phyloP scores from a whole-genome alignment of 2,113 vertebrate genomes.

The Suricata suricatta region DNA sequence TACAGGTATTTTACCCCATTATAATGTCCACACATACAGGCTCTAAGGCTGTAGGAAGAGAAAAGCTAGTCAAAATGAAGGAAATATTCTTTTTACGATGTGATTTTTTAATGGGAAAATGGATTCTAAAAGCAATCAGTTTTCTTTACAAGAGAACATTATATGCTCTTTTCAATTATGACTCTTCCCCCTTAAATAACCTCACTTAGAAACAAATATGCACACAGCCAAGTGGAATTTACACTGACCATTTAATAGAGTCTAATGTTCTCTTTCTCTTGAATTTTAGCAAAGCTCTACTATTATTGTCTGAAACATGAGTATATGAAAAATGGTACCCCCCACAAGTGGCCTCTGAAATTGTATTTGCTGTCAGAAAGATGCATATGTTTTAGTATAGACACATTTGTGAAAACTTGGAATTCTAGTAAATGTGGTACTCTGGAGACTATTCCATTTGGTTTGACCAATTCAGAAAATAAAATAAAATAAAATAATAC shows the following conservation, averaged over 20 bases:
- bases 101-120: slow-evolving; percentile 23
- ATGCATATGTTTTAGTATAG: background rate
- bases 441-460: slow-evolving; percentile 1
- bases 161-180: slow-evolving; percentile 14
- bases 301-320: background rate
- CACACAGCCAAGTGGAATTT: background rate
- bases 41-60: background rate
- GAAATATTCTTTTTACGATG: background rate
- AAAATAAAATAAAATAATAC: background rate
- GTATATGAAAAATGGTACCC: background rate
- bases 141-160: slow-evolving; percentile 37
- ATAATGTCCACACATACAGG: background rate
- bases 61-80: slow-evolving; percentile 12
- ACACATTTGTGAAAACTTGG: background rate
- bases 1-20: background rate
- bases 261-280: background rate
- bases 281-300: background rate
- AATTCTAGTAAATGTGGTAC: background rate
- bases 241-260: background rate
- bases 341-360: background rate
- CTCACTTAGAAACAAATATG: background rate
- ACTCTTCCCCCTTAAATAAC: background rate
- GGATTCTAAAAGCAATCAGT: background rate
- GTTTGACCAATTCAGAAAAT: background rate
- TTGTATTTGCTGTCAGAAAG: background rate